Conservation (phyloP, 2,113 vertebrate genomes). For the Tetrax tetrax region DNA sequence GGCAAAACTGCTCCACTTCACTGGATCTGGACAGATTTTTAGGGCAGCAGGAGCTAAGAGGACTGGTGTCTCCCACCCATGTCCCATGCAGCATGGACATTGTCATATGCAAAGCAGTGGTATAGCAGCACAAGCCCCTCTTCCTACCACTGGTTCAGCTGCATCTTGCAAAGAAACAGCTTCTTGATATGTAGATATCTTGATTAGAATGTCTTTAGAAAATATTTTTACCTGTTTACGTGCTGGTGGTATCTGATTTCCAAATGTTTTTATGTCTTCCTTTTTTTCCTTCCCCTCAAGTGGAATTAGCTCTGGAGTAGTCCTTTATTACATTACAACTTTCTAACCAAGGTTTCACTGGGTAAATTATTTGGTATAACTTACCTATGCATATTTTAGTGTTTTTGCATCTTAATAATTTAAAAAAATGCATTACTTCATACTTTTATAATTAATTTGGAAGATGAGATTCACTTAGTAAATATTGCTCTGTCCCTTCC, state of each 20-base stretch:
- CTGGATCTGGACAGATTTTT: not conserved
- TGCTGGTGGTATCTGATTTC: not conserved
- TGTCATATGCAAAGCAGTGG: not conserved
- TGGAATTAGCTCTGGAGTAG: not conserved
- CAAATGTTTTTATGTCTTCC: not conserved
- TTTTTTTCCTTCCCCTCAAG: not conserved
- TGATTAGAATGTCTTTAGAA: not conserved
- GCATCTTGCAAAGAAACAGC: not conserved
- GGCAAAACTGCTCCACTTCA: not conserved
- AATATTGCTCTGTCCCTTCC: not conserved
- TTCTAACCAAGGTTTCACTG: not conserved
- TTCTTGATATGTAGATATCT: not conserved
- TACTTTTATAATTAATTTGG: not conserved
- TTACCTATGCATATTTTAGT: not conserved
- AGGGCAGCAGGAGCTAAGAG: not conserved
- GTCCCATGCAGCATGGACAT: not conserved
- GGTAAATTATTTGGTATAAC: not conserved
- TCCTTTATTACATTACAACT: not conserved
- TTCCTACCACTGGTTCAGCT: not conserved
- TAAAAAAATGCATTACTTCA: not conserved
- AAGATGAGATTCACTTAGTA: not conserved
- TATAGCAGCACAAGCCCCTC: rapidly evolving
- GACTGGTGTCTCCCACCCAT: not conserved
- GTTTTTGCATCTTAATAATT: not conserved
- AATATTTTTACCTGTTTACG: not conserved